Conservation (phyloP, 2,797 vertebrate species). For the Martes flavigula region DNA sequence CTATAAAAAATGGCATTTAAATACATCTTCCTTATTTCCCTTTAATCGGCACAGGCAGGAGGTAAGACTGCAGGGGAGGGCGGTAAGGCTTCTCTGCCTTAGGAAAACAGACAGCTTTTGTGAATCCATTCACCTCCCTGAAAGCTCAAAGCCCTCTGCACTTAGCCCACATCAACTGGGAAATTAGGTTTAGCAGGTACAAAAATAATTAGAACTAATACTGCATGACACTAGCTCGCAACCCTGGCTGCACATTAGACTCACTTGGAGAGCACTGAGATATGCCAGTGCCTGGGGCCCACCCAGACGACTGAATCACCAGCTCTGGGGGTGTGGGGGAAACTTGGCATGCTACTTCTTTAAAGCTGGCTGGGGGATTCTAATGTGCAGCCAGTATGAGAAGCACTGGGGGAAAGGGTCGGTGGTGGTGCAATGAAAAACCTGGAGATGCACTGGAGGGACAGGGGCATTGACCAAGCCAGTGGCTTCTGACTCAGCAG, state of each 20-base stretch:
- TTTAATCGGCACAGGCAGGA: background rate
- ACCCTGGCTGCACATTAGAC: background rate
- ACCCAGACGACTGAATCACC: background rate
- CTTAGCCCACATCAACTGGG: background rate
- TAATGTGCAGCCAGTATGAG: background rate
- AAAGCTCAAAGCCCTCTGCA: background rate
- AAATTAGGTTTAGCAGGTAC: background rate
- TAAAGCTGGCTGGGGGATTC: background rate
- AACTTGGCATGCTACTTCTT: background rate
- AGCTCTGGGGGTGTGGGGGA: background rate
- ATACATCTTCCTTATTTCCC: background rate
- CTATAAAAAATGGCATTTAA: background rate
- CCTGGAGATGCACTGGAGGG: background rate
- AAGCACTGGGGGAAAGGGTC: background rate
- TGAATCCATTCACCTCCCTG: background rate
- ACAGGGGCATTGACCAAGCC: background rate
- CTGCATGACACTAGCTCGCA: background rate
- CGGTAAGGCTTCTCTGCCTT: fast-evolving
- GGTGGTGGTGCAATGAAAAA: background rate
- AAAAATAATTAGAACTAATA: background rate
- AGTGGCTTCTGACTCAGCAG: background rate
- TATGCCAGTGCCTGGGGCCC: background rate
- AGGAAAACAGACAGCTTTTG: background rate
- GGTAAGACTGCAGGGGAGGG: background rate
- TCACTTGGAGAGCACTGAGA: background rate